These are phyloP conservation scores for Rhaphigaster nebulosa DNA, from an alignment of 2,888 invertebrate genomes.

Conservation along the genomic window DNA sequence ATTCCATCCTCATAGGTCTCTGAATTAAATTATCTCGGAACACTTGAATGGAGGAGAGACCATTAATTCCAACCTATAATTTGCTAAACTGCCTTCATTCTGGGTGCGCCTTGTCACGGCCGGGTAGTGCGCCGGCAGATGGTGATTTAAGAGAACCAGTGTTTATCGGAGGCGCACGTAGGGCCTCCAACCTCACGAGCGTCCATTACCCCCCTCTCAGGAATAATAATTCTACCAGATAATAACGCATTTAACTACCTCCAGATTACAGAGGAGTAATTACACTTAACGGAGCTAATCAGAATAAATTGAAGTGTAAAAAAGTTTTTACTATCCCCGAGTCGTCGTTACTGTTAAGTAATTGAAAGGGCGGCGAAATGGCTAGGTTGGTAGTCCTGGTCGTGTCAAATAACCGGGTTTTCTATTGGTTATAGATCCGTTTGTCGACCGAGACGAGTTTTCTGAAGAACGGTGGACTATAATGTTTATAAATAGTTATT, in stretches of 20 bases:
- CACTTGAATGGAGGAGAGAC: constrained; percentile 55
- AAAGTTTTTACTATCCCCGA: constrained; percentile 46
- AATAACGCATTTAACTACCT: constrained; percentile 59
- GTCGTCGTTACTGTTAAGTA: constrained; percentile 43
- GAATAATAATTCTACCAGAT: constrained; percentile 59
- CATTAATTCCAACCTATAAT: constrained; percentile 54
- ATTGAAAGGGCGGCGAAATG: constrained; percentile 40
- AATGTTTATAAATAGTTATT: no score
- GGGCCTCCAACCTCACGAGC: constrained; percentile 43
- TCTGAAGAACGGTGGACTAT: no score
- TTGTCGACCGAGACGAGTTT: no score
- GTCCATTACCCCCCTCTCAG: constrained; percentile 15
- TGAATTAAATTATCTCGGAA: constrained; percentile 55
- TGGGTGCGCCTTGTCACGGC: constrained; percentile 51
- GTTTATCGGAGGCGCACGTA: constrained; percentile 56
- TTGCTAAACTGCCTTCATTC: constrained; percentile 58
- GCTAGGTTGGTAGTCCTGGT: not conserved
- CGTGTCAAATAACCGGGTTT: not conserved
- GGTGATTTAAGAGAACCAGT: constrained; percentile 56
- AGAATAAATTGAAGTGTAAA: constrained; percentile 56
- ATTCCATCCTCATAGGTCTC: constrained; percentile 55
- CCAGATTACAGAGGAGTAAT: constrained; percentile 54
- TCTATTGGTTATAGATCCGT: not conserved
- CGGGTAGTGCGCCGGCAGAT: constrained; percentile 12
- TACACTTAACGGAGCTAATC: constrained; percentile 57